Conservation (phyloP, 1,140 invertebrate genomes). For the Macrosteles quadrilineatus region DNA sequence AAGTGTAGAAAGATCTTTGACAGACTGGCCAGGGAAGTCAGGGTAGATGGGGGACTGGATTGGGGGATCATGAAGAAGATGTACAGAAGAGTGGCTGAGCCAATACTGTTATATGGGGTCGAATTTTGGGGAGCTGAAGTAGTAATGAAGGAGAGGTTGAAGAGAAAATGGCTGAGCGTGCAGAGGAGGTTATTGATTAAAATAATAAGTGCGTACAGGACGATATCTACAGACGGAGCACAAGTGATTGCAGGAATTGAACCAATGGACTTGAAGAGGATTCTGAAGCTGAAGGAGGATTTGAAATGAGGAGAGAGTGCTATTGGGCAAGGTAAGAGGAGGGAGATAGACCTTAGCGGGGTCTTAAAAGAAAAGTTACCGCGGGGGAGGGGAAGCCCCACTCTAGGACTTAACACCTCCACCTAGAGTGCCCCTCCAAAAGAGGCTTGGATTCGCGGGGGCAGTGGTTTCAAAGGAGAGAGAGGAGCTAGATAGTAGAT, state of each 20-base stretch:
- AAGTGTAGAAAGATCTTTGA: neutral
- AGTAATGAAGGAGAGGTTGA: neutral
- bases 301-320: neutral
- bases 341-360: too few species aligned
- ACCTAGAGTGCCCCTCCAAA: too few species aligned
- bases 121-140: neutral
- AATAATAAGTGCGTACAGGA: neutral
- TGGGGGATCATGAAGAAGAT: neutral
- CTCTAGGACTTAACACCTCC: too few species aligned
- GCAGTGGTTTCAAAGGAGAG: too few species aligned
- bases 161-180: neutral
- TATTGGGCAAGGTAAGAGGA: too few species aligned
- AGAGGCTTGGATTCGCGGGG: too few species aligned
- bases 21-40: neutral
- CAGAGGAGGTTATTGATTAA: neutral
- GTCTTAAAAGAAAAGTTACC: too few species aligned
- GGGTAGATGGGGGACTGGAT: neutral
- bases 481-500: too few species aligned
- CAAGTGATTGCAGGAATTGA: neutral
- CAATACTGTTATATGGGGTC: neutral
- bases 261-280: neutral
- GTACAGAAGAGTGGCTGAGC: neutral
- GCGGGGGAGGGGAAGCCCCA: too few species aligned
- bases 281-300: neutral
- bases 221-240: neutral